Evolutionary conservation across 2,888 invertebrate genomes (phyloP), one percentile per base, ranked within the genome.

Genomic region (Pseudolycoriella hygida): DNA sequence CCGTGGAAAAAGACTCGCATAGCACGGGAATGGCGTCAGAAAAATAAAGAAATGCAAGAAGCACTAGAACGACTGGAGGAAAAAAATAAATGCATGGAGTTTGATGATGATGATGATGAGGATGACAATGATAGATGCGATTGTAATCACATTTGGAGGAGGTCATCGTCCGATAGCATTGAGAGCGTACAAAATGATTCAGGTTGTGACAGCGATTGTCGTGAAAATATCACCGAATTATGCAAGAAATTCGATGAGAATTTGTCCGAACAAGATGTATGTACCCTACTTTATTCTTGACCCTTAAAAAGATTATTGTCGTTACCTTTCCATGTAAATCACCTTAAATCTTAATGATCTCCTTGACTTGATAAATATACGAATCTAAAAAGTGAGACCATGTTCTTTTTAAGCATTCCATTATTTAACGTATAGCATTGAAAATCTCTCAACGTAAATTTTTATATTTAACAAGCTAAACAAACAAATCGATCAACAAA

Each of bases 131-230:
- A 17, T n/a, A 8, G 14, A 8, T 45, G 40, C 19, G 20, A 32
- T 30, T 44, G 44, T 15, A 25, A 17, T 8, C 31, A 40, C 11
- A 40, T 14, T 15, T 44, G 39, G 39, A 18, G 43, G 19, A 34
- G 43, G 34, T 17, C 19, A n/a, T 44, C 44, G 25, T 38, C 38
- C 37, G 46, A 46, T 25, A 44, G 40, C 31, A 42, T 25, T 38
- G 69, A 69, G 60, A 48, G 46, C 32, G 30, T 48, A 20, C 69
- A 69, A 49, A 66, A 63, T 50, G 70, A 70, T 66, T 71, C 70
- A 45, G 71, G 71, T 56, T 70, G 70, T 67, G 70, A 70, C 58
- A 69, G 69, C 53, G 71, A 70, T 58, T 68, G 68, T 51, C 44
- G 44, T 2, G 48, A 48, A 44, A 48, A 46, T 40, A 48, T 48